phyloP scores from a whole-genome alignment of 2,113 vertebrate species.

The Deroptyus accipitrinus region DNA sequence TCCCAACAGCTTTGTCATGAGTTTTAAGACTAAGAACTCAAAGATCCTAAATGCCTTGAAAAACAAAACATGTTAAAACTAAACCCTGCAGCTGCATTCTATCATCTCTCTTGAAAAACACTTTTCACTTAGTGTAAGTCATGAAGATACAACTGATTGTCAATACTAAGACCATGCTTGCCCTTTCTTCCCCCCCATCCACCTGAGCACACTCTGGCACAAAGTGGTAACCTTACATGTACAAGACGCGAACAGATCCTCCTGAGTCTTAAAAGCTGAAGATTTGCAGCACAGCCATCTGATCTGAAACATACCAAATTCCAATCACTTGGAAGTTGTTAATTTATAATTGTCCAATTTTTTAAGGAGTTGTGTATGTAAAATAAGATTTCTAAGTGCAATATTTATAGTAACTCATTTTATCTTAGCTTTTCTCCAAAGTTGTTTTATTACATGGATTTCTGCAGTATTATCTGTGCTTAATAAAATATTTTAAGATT shows the following conservation, averaged over 20 bases:
- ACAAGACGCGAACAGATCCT: background rate
- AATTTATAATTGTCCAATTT: constrained; percentile 70
- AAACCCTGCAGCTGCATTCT: constrained; percentile 19
- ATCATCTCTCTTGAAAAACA: constrained; percentile 4
- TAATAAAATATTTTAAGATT: constrained; percentile 78
- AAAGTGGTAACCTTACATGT: background rate
- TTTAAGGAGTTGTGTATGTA: constrained; percentile 63
- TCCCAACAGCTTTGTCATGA: constrained; percentile 90
- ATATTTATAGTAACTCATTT: constrained; percentile 81
- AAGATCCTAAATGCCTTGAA: constrained; percentile 86
- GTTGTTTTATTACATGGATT: constrained; percentile 57
- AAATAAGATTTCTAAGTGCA: constrained; percentile 83
- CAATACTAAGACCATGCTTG: background rate
- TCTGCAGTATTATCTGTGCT: constrained; percentile 64
- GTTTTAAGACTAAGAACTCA: constrained; percentile 94
- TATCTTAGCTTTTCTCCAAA: constrained; percentile 57
- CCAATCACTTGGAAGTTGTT: constrained; percentile 39
- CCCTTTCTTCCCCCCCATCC: background rate
- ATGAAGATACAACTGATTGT: background rate
- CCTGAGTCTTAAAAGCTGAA: background rate
- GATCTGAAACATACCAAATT: constrained; percentile 1
- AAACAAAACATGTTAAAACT: constrained; percentile 86
- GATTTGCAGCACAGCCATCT: background rate
- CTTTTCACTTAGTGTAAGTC: background rate
- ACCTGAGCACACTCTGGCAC: background rate